Percentiles rank a stretch among this genome's conserved stretches.
Evolutionary conservation across 2,888 invertebrate species (phyloP).

Genomic region (Agrotis exclamationis): DNA sequence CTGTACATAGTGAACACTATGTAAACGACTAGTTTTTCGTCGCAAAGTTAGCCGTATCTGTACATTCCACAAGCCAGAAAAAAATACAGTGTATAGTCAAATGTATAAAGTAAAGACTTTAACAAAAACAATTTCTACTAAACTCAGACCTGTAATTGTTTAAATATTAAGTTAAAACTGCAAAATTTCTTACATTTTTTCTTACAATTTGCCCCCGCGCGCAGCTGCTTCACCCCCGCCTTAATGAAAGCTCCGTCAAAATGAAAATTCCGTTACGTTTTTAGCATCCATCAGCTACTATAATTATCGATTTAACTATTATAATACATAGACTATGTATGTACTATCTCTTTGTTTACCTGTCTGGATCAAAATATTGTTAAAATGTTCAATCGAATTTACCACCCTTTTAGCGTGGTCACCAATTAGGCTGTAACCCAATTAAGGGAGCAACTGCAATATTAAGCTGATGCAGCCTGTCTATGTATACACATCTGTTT

Average conservation of each 20-base stretch:
- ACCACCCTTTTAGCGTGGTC: constrained; percentile 30
- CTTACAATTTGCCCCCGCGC: too few relatives aligned
- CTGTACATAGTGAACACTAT: too few relatives aligned
- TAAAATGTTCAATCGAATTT: constrained; percentile 38
- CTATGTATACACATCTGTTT: neutral
- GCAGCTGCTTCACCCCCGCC: too few relatives aligned
- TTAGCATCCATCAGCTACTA: neutral
- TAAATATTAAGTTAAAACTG: too few relatives aligned
- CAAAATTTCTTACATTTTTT: too few relatives aligned
- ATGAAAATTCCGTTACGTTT: neutral
- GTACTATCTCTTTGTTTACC: neutral
- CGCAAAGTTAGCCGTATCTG: too few relatives aligned
- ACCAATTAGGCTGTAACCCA: constrained; percentile 34
- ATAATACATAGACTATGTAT: neutral
- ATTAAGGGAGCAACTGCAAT: constrained; percentile 21
- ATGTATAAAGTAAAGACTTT: too few relatives aligned
- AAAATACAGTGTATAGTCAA: too few relatives aligned
- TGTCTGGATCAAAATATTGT: constrained; percentile 6
- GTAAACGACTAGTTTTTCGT: too few relatives aligned
- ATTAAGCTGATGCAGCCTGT: constrained; percentile 4
- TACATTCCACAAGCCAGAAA: too few relatives aligned
- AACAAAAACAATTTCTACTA: too few relatives aligned
- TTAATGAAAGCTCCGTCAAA: constrained; percentile 2
- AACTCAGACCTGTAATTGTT: too few relatives aligned
- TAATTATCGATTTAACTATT: neutral